phyloP scores from a whole-genome alignment of 1,140 invertebrate genomes.

The Pristionchus pacificus region DNA sequence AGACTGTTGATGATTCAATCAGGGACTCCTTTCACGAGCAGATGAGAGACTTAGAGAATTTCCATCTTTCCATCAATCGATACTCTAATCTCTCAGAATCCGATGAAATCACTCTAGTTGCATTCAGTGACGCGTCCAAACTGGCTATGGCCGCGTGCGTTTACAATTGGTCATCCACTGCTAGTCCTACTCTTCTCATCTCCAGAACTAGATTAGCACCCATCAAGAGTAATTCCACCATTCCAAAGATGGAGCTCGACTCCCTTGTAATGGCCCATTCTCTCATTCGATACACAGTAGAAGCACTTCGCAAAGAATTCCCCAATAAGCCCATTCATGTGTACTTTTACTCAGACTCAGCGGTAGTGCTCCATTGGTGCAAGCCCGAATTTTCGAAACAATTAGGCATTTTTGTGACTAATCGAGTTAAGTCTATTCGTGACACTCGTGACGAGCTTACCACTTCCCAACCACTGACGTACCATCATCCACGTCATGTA shows the following conservation, averaged over 20 bases:
- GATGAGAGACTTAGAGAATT: no score
- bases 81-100: no score
- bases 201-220: not conserved
- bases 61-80: no score
- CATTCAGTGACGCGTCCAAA: no score
- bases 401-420: not conserved
- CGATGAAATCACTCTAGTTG: no score
- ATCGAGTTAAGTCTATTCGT: not conserved
- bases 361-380: not conserved
- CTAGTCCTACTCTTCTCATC: no score
- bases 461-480: not conserved
- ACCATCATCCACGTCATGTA: not conserved
- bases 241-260: not conserved
- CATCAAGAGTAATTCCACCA: not conserved
- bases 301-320: not conserved
- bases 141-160: no score
- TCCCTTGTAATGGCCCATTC: not conserved
- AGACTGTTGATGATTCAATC: no score
- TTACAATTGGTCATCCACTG: no score
- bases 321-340: not conserved
- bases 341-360: not conserved
- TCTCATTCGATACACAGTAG: not conserved
- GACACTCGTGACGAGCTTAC: not conserved
- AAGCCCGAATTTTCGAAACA: not conserved
- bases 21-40: no score